These are phyloP conservation scores for Candidula unifasciata DNA, from an alignment of 2,888 invertebrate genomes.

Conservation along the genomic window DNA sequence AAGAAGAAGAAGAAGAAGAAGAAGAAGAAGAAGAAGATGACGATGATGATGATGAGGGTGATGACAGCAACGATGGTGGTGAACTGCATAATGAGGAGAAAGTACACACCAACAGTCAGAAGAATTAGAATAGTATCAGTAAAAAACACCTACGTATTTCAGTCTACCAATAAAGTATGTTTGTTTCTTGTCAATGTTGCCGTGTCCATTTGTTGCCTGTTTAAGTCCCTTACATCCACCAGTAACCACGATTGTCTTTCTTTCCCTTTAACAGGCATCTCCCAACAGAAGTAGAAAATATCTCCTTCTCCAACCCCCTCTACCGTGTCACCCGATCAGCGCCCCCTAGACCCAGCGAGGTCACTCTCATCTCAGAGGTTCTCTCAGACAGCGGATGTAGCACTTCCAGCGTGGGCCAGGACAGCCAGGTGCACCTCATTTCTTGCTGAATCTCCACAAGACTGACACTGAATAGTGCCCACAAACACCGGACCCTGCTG, in stretches of 20 bases:
- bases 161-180: not conserved
- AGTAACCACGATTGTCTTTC: not conserved
- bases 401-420: conserved; percentile 53
- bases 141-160: not conserved
- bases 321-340: conserved; percentile 57
- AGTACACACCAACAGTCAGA: too few relatives aligned
- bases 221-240: not conserved
- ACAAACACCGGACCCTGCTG: too few relatives aligned
- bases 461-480: not conserved
- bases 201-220: too few relatives aligned
- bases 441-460: conserved; percentile 10
- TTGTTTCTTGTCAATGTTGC: not conserved
- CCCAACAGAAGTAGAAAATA: conserved; percentile 55
- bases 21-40: too few relatives aligned
- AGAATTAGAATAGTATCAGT: too few relatives aligned
- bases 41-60: too few relatives aligned
- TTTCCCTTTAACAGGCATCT: conserved; percentile 33
- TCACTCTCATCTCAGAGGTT: conserved; percentile 38
- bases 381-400: conserved; percentile 56
- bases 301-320: conserved; percentile 67
- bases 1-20: not conserved
- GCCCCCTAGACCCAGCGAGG: conserved; percentile 42
- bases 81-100: too few relatives aligned
- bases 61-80: too few relatives aligned
- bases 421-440: conserved; percentile 34